Base-by-base conservation (phyloP, 2,888 invertebrate species). In the Tinea trinotella region DNA sequence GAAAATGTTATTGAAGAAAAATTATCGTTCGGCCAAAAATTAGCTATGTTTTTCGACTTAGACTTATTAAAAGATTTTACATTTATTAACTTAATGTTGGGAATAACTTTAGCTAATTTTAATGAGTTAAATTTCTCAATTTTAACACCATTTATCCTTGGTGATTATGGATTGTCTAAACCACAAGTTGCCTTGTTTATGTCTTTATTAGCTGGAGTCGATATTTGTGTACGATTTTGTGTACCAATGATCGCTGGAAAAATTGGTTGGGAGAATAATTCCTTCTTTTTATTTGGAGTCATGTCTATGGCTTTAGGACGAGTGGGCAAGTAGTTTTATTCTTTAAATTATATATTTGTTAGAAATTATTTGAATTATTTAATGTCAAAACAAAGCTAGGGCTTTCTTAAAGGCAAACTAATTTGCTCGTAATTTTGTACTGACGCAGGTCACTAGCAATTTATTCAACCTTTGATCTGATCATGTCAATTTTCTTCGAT, bases 81-180 rank as follows among this genome's bases (percentile, higher is more conserved):
- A 2, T 93, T 90, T 61, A 87, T 92, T 1, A 92, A 91, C 62
- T 76, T 92, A 10, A 91, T 92, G 85, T 66, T 92, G 54, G 93
- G 93, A 0, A 81, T 92, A 50, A 92, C 91, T 0, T 75, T 92
- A 35, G 92, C 92, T 0, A 90, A 90, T 64, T 92, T 92, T 62
- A 90, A 89, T 3, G 93, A 93, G 69, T 62, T 92, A 4, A 93
- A 93, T 67, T 93, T 93, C 66, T 91, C 92, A 1, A 88, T 92
- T 52, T 64, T 93, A 52, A 92, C 92, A 0, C 92, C 93, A 0
- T 92, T 92, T 59, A 91, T 93, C 60, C 74, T 93, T n/a, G 87
- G 86, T 13, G 92, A 92, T 62, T 91, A 90, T 62, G 88, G 90
- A 0, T 88, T 90, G 61, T 74, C 74, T 1, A 88, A 88, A 61